Evolutionary conservation across 2,888 invertebrate species (phyloP), one percentile per base, ranked within the genome.

Genomic region (Troides helena): DNA sequence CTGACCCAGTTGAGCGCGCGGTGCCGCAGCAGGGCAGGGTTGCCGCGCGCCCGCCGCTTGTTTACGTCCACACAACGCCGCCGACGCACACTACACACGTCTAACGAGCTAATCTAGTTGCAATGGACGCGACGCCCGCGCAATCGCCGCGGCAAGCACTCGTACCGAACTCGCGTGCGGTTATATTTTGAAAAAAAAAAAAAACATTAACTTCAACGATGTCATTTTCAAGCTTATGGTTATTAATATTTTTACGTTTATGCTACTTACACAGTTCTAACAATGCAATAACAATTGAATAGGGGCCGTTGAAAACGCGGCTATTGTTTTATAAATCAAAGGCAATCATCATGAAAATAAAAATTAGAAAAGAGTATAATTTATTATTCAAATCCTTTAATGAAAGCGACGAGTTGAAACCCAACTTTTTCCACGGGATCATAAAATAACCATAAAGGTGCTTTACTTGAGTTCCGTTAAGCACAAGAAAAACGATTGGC

Each of bases 1-100:
- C 95, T 96, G 95, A 96, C 96, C 96, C 94, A 96, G 94, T 95
- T 96, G 94, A 94, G 92, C 90, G 90, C 93, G 90, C 93, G 93
- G 93, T 91, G 93, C 94, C 94, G 93, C 94, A 93, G 90, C 91
- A 93, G 90, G 90, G 90, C 90, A 92, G 93, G 91, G 93, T 91
- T 92, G 93, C 89, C 90, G 86, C 87, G 82, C 87, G 82, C 88
- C 82, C 86, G 83, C 81, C 81, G 82, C 87, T 85, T 82, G 90
- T 92, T 91, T 90, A 90, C 86, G 85, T 89, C 88, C 84, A 85
- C 83, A 83, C 80, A 81, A 81, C 85, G 83, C 85, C 83, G 84
- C 79, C 78, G 50, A 25, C 69, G 80, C 77, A 75, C 76, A 76
- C 75, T 74, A 72, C 75, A 74, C 61, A 39, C 17, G 53, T 62